A percentile compares a stretch with the other conserved stretches of the same genome.
phyloP scores from a whole-genome alignment of 2,797 vertebrate genomes.

The Oceanodroma leucorhoa region DNA sequence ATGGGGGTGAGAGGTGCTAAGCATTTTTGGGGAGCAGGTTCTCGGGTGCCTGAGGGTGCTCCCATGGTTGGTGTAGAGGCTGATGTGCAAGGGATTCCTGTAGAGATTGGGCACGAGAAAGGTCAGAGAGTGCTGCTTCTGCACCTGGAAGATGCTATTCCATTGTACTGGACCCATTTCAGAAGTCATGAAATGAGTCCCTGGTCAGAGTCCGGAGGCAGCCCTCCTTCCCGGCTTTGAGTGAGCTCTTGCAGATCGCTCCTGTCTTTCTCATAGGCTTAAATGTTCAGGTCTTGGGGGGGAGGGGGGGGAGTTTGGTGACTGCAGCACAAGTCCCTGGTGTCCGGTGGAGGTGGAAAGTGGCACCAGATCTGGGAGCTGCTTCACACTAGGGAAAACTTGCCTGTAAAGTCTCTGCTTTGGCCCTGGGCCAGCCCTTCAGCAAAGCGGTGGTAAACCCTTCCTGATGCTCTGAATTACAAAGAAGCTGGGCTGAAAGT shows the following conservation, averaged over 20 bases:
- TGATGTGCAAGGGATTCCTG: fast-evolving
- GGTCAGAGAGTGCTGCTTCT: not conserved
- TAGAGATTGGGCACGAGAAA: too few relatives aligned
- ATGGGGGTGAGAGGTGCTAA: not conserved
- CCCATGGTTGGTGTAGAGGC: not conserved
- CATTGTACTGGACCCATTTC: fast-evolving
- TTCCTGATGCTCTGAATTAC: not conserved
- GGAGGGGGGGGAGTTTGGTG: not conserved
- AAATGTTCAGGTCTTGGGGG: not conserved
- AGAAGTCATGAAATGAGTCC: not conserved
- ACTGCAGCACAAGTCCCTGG: not conserved
- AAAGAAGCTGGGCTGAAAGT: not conserved
- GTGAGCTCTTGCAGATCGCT: not conserved
- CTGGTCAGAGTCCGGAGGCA: not conserved
- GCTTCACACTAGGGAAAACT: fast-evolving
- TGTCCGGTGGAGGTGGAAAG: not conserved
- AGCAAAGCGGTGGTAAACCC: fast-evolving
- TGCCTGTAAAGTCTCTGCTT: not conserved
- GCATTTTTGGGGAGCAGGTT: not conserved
- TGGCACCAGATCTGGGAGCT: not conserved
- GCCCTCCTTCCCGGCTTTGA: not conserved
- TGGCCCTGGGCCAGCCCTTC: not conserved
- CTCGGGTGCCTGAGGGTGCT: not conserved
- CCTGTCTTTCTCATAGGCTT: fast-evolving
- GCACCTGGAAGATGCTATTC: not conserved